Evolutionary conservation across 2,797 vertebrate species (phyloP).

Genomic region (Ataeniobius toweri): DNA sequence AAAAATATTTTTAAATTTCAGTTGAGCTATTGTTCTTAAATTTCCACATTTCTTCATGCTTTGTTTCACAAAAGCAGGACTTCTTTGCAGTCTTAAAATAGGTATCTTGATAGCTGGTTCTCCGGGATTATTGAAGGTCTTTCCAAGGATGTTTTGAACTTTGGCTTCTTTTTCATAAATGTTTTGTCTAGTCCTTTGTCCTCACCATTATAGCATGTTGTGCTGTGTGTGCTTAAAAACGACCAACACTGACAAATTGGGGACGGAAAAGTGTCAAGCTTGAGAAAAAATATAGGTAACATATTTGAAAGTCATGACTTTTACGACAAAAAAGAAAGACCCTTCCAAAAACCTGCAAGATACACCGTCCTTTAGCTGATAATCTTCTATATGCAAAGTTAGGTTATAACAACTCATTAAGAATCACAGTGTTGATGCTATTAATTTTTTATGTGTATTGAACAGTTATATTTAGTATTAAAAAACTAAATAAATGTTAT

Average conservation of each 20-base stretch:
- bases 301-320: not conserved
- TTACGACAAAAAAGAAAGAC: not conserved
- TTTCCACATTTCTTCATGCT: not conserved
- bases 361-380: not conserved
- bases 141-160: not conserved
- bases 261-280: not conserved
- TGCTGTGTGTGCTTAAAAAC: conserved; percentile 2
- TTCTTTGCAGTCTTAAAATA: not conserved
- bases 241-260: not conserved
- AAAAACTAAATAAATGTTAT: no score
- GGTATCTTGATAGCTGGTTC: not conserved
- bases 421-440: not conserved
- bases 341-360: not conserved
- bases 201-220: not conserved
- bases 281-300: not conserved
- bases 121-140: not conserved
- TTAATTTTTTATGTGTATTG: not conserved
- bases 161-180: conserved; percentile 1
- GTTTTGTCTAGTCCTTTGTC: not conserved
- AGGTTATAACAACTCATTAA: not conserved
- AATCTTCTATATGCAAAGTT: not conserved
- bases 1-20: not conserved
- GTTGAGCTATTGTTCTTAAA: not conserved
- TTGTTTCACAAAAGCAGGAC: not conserved
- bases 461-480: no score